Conservation (phyloP, 2,797 vertebrate species). For the Ispidina picta region DNA sequence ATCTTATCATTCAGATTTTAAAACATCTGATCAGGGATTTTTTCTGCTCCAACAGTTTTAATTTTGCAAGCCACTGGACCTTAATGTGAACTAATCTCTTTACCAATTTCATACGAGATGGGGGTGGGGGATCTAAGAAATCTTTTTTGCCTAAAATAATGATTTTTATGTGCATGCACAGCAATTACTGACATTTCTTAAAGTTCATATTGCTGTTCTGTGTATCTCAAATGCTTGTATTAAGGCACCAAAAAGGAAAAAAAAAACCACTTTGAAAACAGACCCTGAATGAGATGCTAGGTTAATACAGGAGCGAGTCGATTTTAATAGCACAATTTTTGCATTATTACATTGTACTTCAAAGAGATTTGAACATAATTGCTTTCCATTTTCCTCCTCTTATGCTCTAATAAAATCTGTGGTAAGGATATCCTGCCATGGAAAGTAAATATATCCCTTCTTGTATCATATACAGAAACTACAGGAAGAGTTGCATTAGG, state of each 20-base stretch:
- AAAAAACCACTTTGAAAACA: background rate
- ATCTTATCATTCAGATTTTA: constrained; percentile 56
- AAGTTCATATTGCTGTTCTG: constrained; percentile 41
- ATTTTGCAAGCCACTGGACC: constrained; percentile 74
- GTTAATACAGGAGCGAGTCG: background rate
- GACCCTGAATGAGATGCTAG: background rate
- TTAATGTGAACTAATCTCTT: constrained; percentile 65
- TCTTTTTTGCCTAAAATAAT: constrained; percentile 44
- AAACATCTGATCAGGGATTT: constrained; percentile 65
- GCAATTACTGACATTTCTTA: constrained; percentile 69
- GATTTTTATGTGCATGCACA: background rate
- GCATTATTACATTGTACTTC: constrained; percentile 18
- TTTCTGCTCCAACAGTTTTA: constrained; percentile 67
- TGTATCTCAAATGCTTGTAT: constrained; percentile 10
- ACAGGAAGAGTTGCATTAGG: background rate
- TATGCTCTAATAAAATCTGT: background rate
- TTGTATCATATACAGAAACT: background rate
- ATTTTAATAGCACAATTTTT: constrained; percentile 16
- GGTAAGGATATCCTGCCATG: background rate
- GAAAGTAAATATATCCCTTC: background rate
- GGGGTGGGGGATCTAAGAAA: background rate
- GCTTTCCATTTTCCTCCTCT: background rate
- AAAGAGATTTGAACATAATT: background rate
- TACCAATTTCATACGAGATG: background rate
- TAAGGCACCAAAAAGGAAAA: background rate